Evolutionary conservation across 2,888 invertebrate species (phyloP), one percentile per base, ranked within the genome.

Genomic region (Pollenia angustigena): DNA sequence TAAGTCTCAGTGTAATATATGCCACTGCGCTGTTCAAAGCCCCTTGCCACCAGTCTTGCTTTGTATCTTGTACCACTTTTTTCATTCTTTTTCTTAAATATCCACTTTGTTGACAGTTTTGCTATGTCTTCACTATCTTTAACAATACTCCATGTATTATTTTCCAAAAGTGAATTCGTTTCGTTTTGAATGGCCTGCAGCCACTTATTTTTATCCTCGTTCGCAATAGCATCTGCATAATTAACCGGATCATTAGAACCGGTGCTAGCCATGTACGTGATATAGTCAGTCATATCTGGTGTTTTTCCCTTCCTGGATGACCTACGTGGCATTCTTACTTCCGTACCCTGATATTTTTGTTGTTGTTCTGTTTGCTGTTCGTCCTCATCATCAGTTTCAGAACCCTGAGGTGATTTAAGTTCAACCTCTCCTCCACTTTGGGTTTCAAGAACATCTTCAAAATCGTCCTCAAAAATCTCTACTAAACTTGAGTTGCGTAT

Each of bases 91-190:
- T 58, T 72, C 44, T 74, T 81, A 74, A 74, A 75, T 68, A 82
- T 42, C 68, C 75, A 68, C 60, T 71, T 94, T 62, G 54, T 78
- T 6, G 76, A 69, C 18, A 83, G 76, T 50, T 54, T 54, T 71
- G 62, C 71, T 9, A 68, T 18, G 52, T 62, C 14, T 18, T 23
- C n/a, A 18, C 32, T 58, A 32, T 76, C 16, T 48, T 69, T 16
- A 12, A 71, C 71, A 14, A 78, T 10, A 32, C 18, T 83, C 76
- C 62, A 50, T 23, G 16, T 58, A 12, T 58, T 68, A 18, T 62
- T 58, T 68, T 68, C 23, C n/a, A 54, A 54, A 4, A 76, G 14
- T 18, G 76, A 76, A 2, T 76, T 56, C 40, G 16, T 4, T 62
- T 78, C 78, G 14, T 44, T 52, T 54, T 68, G 56, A 16, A 78